Base-by-base conservation (phyloP, 1,140 invertebrate species). In the Drosophila melanica region DNA sequence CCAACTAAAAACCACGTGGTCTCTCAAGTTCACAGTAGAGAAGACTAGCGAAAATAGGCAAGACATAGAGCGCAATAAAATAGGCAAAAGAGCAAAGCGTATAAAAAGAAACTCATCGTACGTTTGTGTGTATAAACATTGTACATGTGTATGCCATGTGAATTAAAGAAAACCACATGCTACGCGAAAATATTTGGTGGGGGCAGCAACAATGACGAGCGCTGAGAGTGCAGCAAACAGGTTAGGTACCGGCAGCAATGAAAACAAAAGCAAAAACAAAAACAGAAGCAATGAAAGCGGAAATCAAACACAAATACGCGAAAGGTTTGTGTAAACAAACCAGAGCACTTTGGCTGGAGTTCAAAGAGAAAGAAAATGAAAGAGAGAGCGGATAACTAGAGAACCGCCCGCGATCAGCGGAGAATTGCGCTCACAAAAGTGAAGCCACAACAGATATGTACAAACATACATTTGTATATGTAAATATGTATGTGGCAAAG, bases 161-260 rank as follows among this genome's bases (percentile, higher is more conserved):
- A 76, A 72, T 77, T 89, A 76, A 87, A 77, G 62, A 89, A 87
- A 87, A 89, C 82, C 82, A 89, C 82, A 87, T 87, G 82, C 76
- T 89, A 81, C 51, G 59, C 75, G 66, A 89, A 79, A 89, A 79
- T 68, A 89, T 77, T 77, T 54, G 71, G 23, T 55, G 60, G 54
- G 39, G 18, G 23, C 30, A 59, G 39, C 10, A 14, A 35, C 37
- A 14, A 11, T 41, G 58, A 37, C 16, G 57, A 42, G 57, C 37
- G 35, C 58, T 10, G 30, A 64, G 54, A 66, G 62, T 53, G 63
- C 37, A 51, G 47, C 69, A 59, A 72, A 72, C 69, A 72, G 69
- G 69, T 72, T 67, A 59, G 39, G 14, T 53, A 16, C 50, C 14
- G 44, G 53, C 53, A 16, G 42, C 42, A n/a, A 45, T 44, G 51